A percentile compares a stretch with the other conserved stretches of the same genome.
Conservation (phyloP, 2,113 vertebrate species). For the Dicaeum eximium region DNA sequence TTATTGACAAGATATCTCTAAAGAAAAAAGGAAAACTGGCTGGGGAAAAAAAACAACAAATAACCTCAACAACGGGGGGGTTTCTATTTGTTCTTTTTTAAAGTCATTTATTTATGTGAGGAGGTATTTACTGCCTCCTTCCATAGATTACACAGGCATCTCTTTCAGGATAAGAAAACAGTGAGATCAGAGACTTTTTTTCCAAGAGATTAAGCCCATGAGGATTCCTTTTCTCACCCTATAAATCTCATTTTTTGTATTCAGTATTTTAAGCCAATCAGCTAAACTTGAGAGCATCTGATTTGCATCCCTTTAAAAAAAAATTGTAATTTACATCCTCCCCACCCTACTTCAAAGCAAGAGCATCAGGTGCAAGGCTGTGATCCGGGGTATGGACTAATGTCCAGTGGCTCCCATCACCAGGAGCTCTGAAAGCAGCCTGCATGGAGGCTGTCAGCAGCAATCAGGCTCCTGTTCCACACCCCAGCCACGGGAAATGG, state of each 20-base stretch:
- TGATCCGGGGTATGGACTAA: background rate
- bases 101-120: constrained; percentile 22
- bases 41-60: background rate
- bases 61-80: background rate
- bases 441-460: background rate
- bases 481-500: background rate
- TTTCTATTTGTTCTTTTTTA: background rate
- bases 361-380: background rate
- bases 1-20: constrained; percentile 61
- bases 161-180: constrained; percentile 17
- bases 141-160: constrained; percentile 19
- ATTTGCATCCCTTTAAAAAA: constrained; percentile 8
- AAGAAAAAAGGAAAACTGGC: constrained; percentile 49
- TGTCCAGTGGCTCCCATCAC: background rate
- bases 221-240: constrained; percentile 4
- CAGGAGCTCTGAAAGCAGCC: background rate
- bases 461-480: background rate
- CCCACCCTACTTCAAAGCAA: constrained; percentile 1
- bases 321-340: background rate
- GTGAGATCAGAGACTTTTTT: constrained; percentile 14
- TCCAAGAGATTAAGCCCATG: constrained; percentile 12
- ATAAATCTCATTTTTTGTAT: constrained; percentile 36
- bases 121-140: constrained; percentile 2
- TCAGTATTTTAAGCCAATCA: background rate
- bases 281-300: constrained; percentile 16